Conservation (phyloP, 2,797 vertebrate species). For the Valencia hispanica region DNA sequence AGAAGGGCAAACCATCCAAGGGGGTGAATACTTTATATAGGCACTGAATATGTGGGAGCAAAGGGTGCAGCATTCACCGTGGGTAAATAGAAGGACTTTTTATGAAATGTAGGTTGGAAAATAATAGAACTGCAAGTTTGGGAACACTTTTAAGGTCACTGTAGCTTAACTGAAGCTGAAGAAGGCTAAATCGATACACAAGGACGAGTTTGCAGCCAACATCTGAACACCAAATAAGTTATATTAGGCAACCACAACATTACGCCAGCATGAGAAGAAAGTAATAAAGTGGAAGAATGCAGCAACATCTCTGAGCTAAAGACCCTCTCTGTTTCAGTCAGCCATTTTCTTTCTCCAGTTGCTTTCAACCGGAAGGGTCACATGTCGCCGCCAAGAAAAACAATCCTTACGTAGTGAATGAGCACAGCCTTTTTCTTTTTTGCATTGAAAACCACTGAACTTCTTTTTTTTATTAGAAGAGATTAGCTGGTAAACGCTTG, state of each 20-base stretch:
- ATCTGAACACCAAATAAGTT: neutral
- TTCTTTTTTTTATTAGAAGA: too few relatives aligned
- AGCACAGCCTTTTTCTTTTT: neutral
- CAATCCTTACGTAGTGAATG: neutral
- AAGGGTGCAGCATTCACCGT: neutral
- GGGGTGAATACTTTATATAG: neutral
- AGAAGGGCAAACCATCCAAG: too few relatives aligned
- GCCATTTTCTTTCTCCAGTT: neutral
- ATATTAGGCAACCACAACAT: neutral
- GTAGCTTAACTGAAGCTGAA: neutral
- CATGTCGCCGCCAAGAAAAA: neutral
- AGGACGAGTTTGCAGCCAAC: neutral
- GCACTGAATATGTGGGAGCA: neutral
- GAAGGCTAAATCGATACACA: neutral
- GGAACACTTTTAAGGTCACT: neutral
- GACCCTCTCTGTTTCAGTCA: neutral
- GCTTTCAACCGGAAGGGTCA: neutral
- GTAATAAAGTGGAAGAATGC: too few relatives aligned
- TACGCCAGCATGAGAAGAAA: neutral
- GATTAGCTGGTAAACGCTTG: neutral
- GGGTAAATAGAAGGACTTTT: neutral
- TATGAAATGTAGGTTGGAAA: neutral
- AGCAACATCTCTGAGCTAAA: neutral
- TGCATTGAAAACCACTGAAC: too few relatives aligned
- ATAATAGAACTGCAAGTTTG: neutral